phyloP scores from a whole-genome alignment of 1,140 invertebrate genomes.

The Pristionchus pacificus region DNA sequence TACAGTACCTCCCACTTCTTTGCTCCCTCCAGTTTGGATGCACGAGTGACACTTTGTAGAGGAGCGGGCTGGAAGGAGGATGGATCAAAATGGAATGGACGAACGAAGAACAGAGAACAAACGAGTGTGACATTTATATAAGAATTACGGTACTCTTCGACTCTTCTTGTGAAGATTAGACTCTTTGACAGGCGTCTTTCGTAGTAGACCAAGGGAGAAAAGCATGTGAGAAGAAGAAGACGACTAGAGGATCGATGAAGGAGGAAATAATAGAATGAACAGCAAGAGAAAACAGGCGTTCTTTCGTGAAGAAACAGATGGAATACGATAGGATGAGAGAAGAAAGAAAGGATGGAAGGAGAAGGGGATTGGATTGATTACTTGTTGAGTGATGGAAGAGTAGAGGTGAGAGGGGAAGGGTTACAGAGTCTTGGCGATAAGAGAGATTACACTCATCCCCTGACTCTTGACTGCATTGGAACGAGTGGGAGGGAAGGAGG shows the following conservation, averaged over 20 bases:
- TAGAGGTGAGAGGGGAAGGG: not conserved
- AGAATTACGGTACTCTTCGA: too few species aligned
- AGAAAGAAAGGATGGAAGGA: not conserved
- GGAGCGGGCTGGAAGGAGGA: not conserved
- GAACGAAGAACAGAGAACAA: not conserved
- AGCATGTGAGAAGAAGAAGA: too few species aligned
- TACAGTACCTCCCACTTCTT: conserved; percentile 13
- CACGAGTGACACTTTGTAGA: not conserved
- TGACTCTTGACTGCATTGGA: too few species aligned
- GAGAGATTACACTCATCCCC: not conserved
- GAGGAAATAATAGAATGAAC: too few species aligned
- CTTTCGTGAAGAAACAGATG: not conserved
- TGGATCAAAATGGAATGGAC: too few species aligned
- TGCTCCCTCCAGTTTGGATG: conserved; percentile 14
- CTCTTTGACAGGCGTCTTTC: too few species aligned
- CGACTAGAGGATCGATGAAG: too few species aligned
- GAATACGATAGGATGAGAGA: not conserved
- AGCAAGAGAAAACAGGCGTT: too few species aligned
- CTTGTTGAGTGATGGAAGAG: conserved; percentile 1
- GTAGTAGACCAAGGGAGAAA: too few species aligned
- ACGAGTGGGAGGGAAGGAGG: too few species aligned
- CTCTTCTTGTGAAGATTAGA: too few species aligned
- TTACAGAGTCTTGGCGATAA: not conserved
- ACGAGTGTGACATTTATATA: not conserved
- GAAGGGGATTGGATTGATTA: not conserved